A percentile compares a stretch with the other conserved stretches of the same genome.
These are phyloP conservation scores for Sinonovacula constricta DNA, from an alignment of 1,140 invertebrate species.

Conservation along the genomic window DNA sequence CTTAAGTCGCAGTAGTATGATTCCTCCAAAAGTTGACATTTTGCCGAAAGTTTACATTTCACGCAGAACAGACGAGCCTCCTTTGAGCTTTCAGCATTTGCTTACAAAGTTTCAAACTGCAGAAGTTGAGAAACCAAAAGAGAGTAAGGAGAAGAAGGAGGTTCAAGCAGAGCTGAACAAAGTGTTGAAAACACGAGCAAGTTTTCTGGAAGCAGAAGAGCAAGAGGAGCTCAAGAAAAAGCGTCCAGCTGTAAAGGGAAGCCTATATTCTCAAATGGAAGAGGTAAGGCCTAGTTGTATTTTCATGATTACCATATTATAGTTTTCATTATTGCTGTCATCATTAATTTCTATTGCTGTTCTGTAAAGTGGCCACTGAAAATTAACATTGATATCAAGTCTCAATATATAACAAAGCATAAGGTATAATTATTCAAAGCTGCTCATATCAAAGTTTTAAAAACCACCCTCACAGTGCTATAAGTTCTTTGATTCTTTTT, in stretches of 20 bases:
- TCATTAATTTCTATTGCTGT: too few relatives aligned
- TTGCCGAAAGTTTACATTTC: constrained; percentile 28
- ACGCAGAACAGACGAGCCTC: constrained; percentile 26
- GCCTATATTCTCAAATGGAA: constrained; percentile 25
- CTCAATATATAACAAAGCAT: too few relatives aligned
- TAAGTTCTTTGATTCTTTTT: too few relatives aligned
- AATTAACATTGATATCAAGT: too few relatives aligned
- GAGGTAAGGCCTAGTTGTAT: constrained; percentile 16
- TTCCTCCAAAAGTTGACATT: constrained; percentile 35
- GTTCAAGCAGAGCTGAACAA: constrained; percentile 32
- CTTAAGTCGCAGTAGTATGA: neutral
- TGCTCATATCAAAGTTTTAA: too few relatives aligned
- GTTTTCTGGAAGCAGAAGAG: constrained; percentile 31
- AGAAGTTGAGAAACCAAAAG: constrained; percentile 16
- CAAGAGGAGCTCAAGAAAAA: constrained; percentile 15
- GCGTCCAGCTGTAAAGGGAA: neutral
- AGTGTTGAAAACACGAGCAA: constrained; percentile 27
- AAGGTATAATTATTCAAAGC: too few relatives aligned
- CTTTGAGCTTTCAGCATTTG: constrained; percentile 41
- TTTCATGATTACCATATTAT: too few relatives aligned
- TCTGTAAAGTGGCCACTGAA: too few relatives aligned
- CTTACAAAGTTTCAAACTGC: constrained; percentile 49
- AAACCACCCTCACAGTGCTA: too few relatives aligned
- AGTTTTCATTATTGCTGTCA: too few relatives aligned
- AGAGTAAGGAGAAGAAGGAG: constrained; percentile 24